Evolutionary conservation across 2,113 vertebrate genomes (phyloP).

Genomic region (Hemichromis elongatus): DNA sequence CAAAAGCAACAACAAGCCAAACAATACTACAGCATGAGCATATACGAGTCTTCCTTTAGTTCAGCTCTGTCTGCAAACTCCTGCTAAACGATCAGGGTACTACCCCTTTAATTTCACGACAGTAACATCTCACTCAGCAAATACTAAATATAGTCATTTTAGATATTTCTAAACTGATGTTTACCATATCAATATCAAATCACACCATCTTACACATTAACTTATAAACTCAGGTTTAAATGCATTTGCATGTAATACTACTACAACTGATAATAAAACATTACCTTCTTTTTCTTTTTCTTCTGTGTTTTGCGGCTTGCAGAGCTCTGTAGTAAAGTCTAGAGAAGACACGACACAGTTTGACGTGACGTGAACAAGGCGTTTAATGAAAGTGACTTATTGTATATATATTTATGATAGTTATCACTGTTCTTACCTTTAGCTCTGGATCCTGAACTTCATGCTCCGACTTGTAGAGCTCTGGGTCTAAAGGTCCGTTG

Average conservation of each 20-base stretch:
- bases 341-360: neutral
- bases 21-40: neutral
- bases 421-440: slow-evolving; percentile 72
- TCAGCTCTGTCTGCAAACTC: neutral
- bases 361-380: neutral
- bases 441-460: slow-evolving; percentile 92
- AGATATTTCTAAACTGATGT: neutral
- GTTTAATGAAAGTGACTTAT: neutral
- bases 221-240: neutral
- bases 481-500: slow-evolving; percentile 82
- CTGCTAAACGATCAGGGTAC: neutral
- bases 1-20: neutral
- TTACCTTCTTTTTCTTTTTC: slow-evolving; percentile 98
- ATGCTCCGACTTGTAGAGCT: slow-evolving; percentile 89
- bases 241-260: neutral
- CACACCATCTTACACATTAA: neutral
- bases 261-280: neutral
- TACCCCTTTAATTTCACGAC: neutral
- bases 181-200: neutral
- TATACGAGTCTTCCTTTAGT: neutral
- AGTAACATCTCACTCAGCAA: neutral
- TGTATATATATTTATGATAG: neutral
- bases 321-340: slow-evolving; percentile 95
- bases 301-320: slow-evolving; percentile 96
- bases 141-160: neutral